A percentile compares a stretch with the other conserved stretches of the same genome.
phyloP scores from a whole-genome alignment of 2,888 invertebrate species.

The Unio pictorum region DNA sequence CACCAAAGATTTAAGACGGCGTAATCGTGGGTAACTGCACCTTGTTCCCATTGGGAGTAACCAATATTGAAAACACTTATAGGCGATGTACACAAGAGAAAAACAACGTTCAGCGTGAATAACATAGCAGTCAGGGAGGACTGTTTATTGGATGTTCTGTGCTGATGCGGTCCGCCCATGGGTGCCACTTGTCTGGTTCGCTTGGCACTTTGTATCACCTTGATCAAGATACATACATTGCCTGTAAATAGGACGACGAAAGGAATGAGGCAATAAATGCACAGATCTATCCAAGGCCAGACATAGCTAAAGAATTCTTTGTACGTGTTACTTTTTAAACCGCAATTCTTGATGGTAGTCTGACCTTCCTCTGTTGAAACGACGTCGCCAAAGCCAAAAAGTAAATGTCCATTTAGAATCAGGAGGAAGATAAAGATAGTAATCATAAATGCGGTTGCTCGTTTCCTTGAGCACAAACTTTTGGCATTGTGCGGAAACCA shows the following conservation, averaged over 20 bases:
- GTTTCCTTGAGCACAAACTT: slow-evolving; percentile 33
- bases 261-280: slow-evolving; percentile 53
- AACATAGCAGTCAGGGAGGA: slow-evolving; percentile 56
- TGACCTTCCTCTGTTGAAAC: not conserved
- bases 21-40: not conserved
- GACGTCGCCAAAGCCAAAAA: slow-evolving; percentile 40
- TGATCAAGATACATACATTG: slow-evolving; percentile 51
- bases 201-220: slow-evolving; percentile 32
- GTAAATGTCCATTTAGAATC: slow-evolving; percentile 44
- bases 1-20: slow-evolving; percentile 35
- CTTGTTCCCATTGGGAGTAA: slow-evolving; percentile 29
- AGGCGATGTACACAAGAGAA: slow-evolving; percentile 49
- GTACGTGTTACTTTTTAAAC: slow-evolving; percentile 23
- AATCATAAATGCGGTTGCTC: slow-evolving; percentile 25
- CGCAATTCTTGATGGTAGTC: slow-evolving; percentile 22
- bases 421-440: slow-evolving; percentile 31
- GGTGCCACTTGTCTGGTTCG: not conserved
- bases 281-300: slow-evolving; percentile 64
- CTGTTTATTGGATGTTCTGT: slow-evolving; percentile 7
- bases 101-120: slow-evolving; percentile 49
- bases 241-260: slow-evolving; percentile 49
- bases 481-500: slow-evolving; percentile 53
- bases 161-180: not conserved
- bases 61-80: slow-evolving; percentile 48
- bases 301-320: slow-evolving; percentile 23